Conservation (phyloP, 2,888 invertebrate species). For the Acronicta aceris region DNA sequence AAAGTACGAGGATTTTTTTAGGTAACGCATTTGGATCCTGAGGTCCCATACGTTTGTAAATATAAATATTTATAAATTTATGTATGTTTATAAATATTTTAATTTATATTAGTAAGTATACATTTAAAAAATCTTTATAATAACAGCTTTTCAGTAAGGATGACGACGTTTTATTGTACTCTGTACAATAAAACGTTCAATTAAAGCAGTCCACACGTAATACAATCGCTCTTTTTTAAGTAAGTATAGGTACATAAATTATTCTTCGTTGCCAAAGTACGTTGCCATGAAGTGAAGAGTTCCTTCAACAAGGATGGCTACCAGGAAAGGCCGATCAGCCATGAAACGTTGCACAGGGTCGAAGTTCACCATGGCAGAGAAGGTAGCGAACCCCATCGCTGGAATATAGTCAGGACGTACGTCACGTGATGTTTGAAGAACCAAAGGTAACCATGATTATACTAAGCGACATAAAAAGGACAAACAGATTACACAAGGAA, state of each 20-base stretch:
- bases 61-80: too few relatives aligned
- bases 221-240: too few relatives aligned
- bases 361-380: slow-evolving; percentile 64
- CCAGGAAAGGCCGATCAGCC: slow-evolving; percentile 77
- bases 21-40: too few relatives aligned
- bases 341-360: slow-evolving; percentile 66
- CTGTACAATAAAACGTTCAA: too few relatives aligned
- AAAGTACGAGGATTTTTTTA: too few relatives aligned
- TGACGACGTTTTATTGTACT: too few relatives aligned
- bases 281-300: slow-evolving; percentile 69
- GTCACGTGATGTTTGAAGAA: slow-evolving; percentile 1
- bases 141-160: too few relatives aligned
- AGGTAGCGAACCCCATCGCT: slow-evolving; percentile 69
- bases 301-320: slow-evolving; percentile 63
- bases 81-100: too few relatives aligned
- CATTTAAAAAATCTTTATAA: too few relatives aligned
- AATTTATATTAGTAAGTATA: too few relatives aligned
- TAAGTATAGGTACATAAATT: not conserved
- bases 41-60: too few relatives aligned
- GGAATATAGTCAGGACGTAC: slow-evolving; percentile 57
- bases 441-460: not conserved
- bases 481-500: not conserved
- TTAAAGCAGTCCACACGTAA: not conserved
- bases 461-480: slow-evolving; percentile 3
- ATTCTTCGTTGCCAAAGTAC: slow-evolving; percentile 55